Conservation (phyloP, 1,140 invertebrate genomes). For the Cylas formicarius region DNA sequence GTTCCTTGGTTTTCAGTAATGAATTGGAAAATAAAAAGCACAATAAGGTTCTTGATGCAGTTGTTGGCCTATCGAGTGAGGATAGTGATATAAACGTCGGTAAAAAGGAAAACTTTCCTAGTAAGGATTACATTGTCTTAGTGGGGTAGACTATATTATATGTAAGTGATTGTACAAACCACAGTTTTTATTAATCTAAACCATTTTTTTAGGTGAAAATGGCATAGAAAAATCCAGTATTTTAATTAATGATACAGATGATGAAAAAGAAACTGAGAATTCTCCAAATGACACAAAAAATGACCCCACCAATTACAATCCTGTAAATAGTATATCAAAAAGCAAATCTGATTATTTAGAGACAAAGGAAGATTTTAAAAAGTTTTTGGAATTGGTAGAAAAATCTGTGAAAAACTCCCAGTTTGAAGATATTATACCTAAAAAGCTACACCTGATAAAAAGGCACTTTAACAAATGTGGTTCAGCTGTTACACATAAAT, state of each 20-base stretch:
- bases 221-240: slow-evolving; percentile 3
- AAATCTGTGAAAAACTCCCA: slow-evolving; percentile 10
- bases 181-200: no score
- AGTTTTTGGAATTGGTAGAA: slow-evolving; percentile 16
- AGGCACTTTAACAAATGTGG: slow-evolving; percentile 21
- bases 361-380: slow-evolving; percentile 10
- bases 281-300: slow-evolving; percentile 9
- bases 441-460: slow-evolving; percentile 16
- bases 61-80: background rate
- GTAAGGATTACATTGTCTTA: background rate
- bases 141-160: background rate
- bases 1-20: no score
- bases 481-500: slow-evolving; percentile 5
- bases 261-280: slow-evolving; percentile 15
- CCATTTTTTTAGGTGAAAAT: background rate
- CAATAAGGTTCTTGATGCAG: background rate
- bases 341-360: slow-evolving; percentile 1
- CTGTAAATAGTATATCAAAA: background rate
- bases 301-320: background rate
- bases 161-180: no score
- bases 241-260: slow-evolving; percentile 15
- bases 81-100: background rate
- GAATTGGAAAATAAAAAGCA: background rate
- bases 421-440: slow-evolving; percentile 14
- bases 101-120: background rate